Conservation (phyloP, 92 coral and sea anemone species). For the Blastomussa wellsi region DNA sequence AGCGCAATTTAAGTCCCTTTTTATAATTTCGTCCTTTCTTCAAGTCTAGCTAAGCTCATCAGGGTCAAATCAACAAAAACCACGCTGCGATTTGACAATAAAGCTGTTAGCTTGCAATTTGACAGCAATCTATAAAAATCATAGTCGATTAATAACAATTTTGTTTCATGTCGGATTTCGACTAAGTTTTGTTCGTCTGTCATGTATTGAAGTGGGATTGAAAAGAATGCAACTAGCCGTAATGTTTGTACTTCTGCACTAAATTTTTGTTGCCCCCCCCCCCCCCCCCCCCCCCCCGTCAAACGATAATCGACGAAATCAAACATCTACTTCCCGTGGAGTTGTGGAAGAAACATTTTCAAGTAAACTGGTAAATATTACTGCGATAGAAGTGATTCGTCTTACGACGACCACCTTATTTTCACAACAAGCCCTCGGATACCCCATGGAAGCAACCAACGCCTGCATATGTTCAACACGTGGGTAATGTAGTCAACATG, state of each 20-base stretch:
- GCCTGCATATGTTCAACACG: background rate
- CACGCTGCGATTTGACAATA: conserved; percentile 34
- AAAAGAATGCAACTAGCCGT: background rate
- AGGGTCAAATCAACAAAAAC: conserved; percentile 5
- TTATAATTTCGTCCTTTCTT: background rate
- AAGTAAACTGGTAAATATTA: background rate
- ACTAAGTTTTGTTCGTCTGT: background rate
- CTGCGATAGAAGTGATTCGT: background rate
- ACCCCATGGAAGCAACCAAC: background rate
- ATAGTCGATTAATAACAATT: background rate
- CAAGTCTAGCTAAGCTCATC: background rate
- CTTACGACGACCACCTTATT: background rate
- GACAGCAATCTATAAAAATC: background rate
- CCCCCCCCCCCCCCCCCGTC: too few species aligned
- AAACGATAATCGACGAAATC: background rate
- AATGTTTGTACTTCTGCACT: background rate
- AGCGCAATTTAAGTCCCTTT: conserved; percentile 13
- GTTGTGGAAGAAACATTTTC: background rate
- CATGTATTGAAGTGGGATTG: background rate
- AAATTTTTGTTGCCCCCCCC: background rate
- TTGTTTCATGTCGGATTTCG: background rate
- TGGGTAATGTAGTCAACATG: background rate
- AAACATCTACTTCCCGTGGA: background rate
- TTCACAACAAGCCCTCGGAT: background rate
- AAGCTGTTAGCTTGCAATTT: background rate